phyloP scores from a whole-genome alignment of 2,113 vertebrate species.

The Callithrix jacchus region DNA sequence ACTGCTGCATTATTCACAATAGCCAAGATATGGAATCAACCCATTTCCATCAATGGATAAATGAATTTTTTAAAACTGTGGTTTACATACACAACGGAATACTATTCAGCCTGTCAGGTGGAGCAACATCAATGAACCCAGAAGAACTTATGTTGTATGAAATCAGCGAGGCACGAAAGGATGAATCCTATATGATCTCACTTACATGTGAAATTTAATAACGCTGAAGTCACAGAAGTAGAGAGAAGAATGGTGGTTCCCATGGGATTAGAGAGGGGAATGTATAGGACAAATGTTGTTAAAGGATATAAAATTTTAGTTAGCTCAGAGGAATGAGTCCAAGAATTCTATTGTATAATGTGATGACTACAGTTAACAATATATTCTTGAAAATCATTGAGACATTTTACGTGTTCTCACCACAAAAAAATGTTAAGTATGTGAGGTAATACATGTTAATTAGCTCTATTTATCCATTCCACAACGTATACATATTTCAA shows the following conservation, averaged over 20 bases:
- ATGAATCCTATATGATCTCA: not conserved
- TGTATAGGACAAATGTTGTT: not conserved
- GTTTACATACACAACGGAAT: not conserved
- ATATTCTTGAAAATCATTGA: not conserved
- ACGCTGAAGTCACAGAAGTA: not conserved
- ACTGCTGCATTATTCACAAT: not conserved
- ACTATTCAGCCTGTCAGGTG: not conserved
- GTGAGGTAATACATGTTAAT: not conserved
- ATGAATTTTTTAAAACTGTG: not conserved
- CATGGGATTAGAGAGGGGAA: not conserved
- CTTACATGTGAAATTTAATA: not conserved
- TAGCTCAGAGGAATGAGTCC: not conserved
- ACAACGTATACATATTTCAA: not conserved
- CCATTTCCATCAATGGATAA: not conserved
- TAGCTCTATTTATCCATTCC: not conserved
- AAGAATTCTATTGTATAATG: not conserved
- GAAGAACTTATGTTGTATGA: not conserved
- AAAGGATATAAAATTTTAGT: not conserved
- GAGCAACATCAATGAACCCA: not conserved
- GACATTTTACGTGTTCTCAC: not conserved
- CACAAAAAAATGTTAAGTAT: not conserved
- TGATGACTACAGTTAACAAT: not conserved
- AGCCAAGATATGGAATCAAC: not conserved
- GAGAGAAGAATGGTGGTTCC: not conserved
- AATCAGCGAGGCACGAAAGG: not conserved